Base-by-base conservation (phyloP, 2,797 vertebrate species). In the Benthosema pterotum region DNA sequence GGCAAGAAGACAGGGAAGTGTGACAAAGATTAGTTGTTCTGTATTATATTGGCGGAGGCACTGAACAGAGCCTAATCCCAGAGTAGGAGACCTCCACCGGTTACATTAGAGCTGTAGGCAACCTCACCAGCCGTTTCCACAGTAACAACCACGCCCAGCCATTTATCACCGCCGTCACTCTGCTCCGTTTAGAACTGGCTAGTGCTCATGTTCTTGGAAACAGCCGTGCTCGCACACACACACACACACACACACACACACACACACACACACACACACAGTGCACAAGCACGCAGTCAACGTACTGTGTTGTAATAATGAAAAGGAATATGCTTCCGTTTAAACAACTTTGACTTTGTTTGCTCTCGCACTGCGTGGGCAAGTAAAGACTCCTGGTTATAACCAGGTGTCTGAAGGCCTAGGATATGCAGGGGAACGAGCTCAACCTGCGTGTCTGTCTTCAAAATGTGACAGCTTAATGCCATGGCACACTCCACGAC, bases 391-490 rank as follows among this genome's bases (percentile, higher is more conserved):
- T 22, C 43, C 3, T 58, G 43, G 57, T 66, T 63, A 58, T 15
- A 58, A 55, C 67, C 65, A 0, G 52, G 71, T 79, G 73, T 84
- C 7, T 32, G 72, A 13, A 51, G 52, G 59, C 67, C n/a, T n/a
- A 65, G 77, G 69, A 79, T 76, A 71, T 57, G 69, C 46, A 70
- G 74, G 81, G 81, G 84, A 78, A 83, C 86, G 22, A 78, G 80
- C 79, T 80, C 86, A 81, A 76, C 75, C 80, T 80, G 63, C 15
- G 12, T 52, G 61, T 15, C 68, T 71, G 60, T 56, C 58, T 61
- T 77, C 73, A 4, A 53, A 76, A 67, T 87, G 88, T 91, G 91
- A 92, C 90, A 88, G 81, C 84, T 90, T 93, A 91, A 92, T 93
- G 91, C 88, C 74, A 89, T 50, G 78, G 80, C 78, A 82, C 79